Evolutionary conservation across 2,113 vertebrate genomes (phyloP).

Genomic region (Coracopsis vasa): DNA sequence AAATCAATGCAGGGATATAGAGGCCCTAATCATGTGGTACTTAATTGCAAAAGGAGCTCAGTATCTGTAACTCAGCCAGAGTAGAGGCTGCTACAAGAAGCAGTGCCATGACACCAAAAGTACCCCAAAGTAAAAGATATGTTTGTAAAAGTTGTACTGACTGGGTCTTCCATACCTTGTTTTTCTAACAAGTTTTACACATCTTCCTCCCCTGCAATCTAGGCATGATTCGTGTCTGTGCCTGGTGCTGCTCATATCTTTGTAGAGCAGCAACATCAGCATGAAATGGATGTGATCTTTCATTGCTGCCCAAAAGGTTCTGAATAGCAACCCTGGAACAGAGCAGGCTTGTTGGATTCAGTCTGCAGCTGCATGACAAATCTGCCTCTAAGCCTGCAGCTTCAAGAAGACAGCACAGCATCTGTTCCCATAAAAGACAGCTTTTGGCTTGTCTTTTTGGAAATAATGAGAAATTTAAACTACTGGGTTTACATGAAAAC

Average conservation of each 20-base stretch:
- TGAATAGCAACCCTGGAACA: conserved; percentile 48
- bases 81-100: not conserved
- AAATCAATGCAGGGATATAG: not conserved
- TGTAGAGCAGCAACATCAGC: conserved; percentile 4
- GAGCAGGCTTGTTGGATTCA: conserved; percentile 30
- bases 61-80: not conserved
- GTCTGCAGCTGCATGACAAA: conserved; percentile 61
- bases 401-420: conserved; percentile 13
- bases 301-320: conserved; percentile 27
- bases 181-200: not conserved
- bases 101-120: not conserved
- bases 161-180: not conserved
- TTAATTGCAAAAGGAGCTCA: not conserved
- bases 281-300: conserved; percentile 40
- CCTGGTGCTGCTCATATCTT: not conserved
- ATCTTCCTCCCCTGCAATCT: not conserved
- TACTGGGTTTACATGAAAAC: not conserved
- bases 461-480: not conserved
- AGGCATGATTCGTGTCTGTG: not conserved
- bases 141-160: not conserved
- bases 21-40: not conserved
- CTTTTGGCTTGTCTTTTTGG: conserved; percentile 5
- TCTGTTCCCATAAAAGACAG: conserved; percentile 45
- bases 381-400: conserved; percentile 20
- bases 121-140: not conserved